Base-by-base conservation (phyloP, 2,113 vertebrate species). In the Reinhardtius hippoglossoides region DNA sequence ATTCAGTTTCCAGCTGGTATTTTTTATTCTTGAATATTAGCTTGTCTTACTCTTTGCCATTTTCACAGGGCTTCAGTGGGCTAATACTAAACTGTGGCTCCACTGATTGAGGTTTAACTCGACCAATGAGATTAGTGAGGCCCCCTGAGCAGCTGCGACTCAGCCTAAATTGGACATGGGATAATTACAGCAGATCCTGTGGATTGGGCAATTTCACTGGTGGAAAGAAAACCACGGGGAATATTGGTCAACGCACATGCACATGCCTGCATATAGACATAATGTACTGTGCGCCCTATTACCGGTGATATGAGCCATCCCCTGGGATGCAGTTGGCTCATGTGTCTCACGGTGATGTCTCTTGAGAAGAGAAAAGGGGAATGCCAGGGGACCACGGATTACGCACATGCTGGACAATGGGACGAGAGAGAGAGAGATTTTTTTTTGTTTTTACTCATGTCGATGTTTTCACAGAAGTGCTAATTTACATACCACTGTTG, bases 341-440 rank as follows among this genome's bases (percentile, higher is more conserved):
- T 68, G 71, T 75, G 69, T 82, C 76, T 58, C 71, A 23, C 14
- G 44, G 60, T 61, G 56, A 76, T 72, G n/a, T n/a, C n/a, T n/a
- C n/a, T 79, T 65, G 63, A 59, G 52, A 52, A 13, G 46, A 67
- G 26, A 74, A 52, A 18, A 48, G 46, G 46, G 6, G 37, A 61
- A 64, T 42, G 56, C 15, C n/a, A 60, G 66, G 75, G 66, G 20
- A 70, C 63, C 67, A 78, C 24, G 13, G 46, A 78, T 83, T 80
- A 91, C 26, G 59, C 60, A 80, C 23, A 21, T 42, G 37, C 35
- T n/a, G n/a, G 27, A 20, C 8, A 69, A 6, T 9, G 10, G 6
- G 35, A 35, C 14, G 40, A 56, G 12, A 44, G 21, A 40, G 10
- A 20, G 12, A 0, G 4, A 35, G 8, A 0, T 0, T 2, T 31